Conservation (phyloP, 2,113 vertebrate species). For the Philantomba maxwellii region DNA sequence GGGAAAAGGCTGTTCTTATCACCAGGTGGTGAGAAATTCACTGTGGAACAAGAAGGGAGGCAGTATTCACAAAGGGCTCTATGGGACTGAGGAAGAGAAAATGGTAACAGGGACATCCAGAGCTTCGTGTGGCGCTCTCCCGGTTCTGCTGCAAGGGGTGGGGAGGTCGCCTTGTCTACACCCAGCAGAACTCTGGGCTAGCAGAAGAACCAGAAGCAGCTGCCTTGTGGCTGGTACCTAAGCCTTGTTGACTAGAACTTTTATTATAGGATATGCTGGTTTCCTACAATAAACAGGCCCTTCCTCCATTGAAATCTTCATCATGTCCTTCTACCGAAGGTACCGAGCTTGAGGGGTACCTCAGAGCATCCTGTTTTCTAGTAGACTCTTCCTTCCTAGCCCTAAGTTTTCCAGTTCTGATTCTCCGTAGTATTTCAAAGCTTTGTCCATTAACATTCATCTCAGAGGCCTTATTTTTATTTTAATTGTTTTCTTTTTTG, state of each 20-base stretch:
- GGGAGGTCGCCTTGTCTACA: fast-evolving
- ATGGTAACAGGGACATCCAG: fast-evolving
- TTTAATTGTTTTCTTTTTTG: neutral
- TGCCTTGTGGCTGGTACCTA: neutral
- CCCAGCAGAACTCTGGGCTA: neutral
- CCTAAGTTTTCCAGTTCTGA: neutral
- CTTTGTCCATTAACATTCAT: neutral
- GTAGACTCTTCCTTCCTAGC: neutral
- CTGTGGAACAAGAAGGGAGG: constrained; percentile 52
- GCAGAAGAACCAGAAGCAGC: neutral
- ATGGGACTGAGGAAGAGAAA: neutral
- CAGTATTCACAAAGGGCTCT: neutral
- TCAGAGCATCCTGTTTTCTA: neutral
- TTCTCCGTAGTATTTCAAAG: neutral
- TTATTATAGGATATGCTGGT: neutral
- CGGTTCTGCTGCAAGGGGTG: no score
- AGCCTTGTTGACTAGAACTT: neutral
- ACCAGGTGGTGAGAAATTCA: constrained; percentile 76
- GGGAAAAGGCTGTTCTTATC: constrained; percentile 78
- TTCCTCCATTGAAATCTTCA: neutral
- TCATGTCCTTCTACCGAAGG: neutral
- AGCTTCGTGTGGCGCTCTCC: neutral
- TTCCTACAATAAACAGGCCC: neutral
- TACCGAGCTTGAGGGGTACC: no score
- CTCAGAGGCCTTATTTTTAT: neutral